Evolutionary conservation across 1,140 invertebrate genomes (phyloP).

Genomic region (Battus philenor): DNA sequence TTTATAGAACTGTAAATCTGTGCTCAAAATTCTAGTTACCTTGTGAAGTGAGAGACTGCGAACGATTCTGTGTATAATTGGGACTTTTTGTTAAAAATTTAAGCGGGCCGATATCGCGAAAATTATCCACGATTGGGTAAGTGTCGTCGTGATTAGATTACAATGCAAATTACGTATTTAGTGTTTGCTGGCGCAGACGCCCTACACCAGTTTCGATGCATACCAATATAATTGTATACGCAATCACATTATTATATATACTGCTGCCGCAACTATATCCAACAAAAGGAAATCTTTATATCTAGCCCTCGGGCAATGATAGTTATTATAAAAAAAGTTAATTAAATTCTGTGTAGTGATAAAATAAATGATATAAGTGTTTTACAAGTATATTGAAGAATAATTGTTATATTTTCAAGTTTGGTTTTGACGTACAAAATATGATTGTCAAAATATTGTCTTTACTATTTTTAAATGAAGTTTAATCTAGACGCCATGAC

Average conservation of each 20-base stretch:
- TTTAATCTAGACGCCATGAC: too few relatives aligned
- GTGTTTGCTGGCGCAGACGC: conserved; percentile 38
- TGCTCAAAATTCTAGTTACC: conserved; percentile 51
- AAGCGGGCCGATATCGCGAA: conserved; percentile 57
- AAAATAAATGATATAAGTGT: too few relatives aligned
- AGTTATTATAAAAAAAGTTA: too few relatives aligned
- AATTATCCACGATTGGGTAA: conserved; percentile 74
- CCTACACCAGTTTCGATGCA: conserved; percentile 37
- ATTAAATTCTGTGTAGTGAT: too few relatives aligned
- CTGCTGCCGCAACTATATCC: not conserved
- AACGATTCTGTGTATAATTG: conserved; percentile 37
- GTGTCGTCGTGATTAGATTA: conserved; percentile 71
- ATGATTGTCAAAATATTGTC: too few relatives aligned
- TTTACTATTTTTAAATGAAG: too few relatives aligned
- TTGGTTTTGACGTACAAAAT: too few relatives aligned
- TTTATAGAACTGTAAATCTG: conserved; percentile 51
- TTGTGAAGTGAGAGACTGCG: conserved; percentile 64
- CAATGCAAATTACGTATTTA: conserved; percentile 67
- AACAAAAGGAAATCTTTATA: too few relatives aligned
- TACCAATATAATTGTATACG: conserved; percentile 5
- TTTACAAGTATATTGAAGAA: too few relatives aligned
- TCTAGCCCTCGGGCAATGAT: too few relatives aligned
- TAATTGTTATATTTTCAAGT: too few relatives aligned
- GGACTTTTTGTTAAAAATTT: conserved; percentile 53
- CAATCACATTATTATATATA: conserved; percentile 12